Base-by-base conservation (phyloP, 2,888 invertebrate species). In the Pristionchus japonicus region DNA sequence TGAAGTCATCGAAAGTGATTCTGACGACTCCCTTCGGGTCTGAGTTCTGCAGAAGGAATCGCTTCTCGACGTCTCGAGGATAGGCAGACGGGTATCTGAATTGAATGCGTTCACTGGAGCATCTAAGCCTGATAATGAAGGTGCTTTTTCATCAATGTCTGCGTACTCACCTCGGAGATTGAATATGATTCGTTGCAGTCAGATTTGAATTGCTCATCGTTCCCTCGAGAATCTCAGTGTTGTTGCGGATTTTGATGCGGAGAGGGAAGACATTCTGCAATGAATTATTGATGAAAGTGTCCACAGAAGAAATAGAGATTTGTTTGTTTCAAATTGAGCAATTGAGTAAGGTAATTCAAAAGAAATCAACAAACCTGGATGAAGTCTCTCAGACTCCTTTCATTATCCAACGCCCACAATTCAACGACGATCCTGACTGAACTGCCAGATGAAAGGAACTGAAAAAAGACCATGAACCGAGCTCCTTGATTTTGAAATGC, bases 81-180 rank as follows among this genome's bases (percentile, higher is more conserved):
- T 85, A 85, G 0, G 64, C 61, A n/a, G 61, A 64, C 1, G 85
- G 85, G 13, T 64, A 85, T 64, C 85, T 85, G 61, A 52, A 82
- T n/a, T n/a, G n/a, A n/a, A n/a, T n/a, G n/a, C n/a, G n/a, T n/a
- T n/a, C n/a, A n/a, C n/a, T n/a, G n/a, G n/a, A n/a, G n/a, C n/a
- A n/a, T n/a, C n/a, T n/a, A n/a, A n/a, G n/a, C n/a, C n/a, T n/a
- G n/a, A n/a, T n/a, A n/a, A n/a, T n/a, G n/a, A n/a, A n/a, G n/a
- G n/a, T n/a, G n/a, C n/a, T n/a, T n/a, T n/a, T n/a, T n/a, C n/a
- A n/a, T n/a, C n/a, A n/a, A n/a, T n/a, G n/a, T n/a, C n/a, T n/a
- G n/a, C n/a, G n/a, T n/a, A n/a, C n/a, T n/a, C n/a, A 83, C 82
- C 82, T 83, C 34, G 82, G 82, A 2, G 82, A 83, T 31, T 52